Conservation (phyloP, 2,888 invertebrate genomes). For the Stenichneumon culpator region DNA sequence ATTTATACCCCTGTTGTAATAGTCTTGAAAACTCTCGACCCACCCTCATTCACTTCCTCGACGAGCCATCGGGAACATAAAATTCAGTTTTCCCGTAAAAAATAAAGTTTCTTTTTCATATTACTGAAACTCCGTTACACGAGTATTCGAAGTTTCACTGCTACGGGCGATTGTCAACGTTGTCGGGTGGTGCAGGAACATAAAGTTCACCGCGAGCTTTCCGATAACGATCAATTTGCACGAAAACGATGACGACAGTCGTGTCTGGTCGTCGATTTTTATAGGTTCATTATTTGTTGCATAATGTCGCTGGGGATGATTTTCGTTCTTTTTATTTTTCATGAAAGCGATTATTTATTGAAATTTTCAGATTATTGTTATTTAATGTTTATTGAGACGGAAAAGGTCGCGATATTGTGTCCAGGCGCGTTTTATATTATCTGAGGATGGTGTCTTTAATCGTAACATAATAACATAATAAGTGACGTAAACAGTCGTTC, state of each 20-base stretch:
- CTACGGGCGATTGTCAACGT: slow-evolving; percentile 54
- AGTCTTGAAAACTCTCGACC: slow-evolving; percentile 18
- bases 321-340: background rate
- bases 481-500: no score
- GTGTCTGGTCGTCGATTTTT: no score
- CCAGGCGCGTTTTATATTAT: background rate
- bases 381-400: background rate
- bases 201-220: slow-evolving; percentile 31
- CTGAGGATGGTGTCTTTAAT: no score
- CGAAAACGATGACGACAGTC: no score
- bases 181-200: slow-evolving; percentile 18
- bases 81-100: slow-evolving; percentile 51
- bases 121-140: slow-evolving; percentile 40
- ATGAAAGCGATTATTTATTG: background rate
- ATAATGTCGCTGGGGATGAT: background rate
- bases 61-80: slow-evolving; percentile 45
- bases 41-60: slow-evolving; percentile 12
- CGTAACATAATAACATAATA: no score
- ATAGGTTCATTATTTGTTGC: no score
- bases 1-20: background rate
- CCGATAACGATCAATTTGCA: no score
- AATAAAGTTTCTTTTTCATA: slow-evolving; percentile 46
- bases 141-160: slow-evolving; percentile 54
- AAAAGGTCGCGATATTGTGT: background rate
- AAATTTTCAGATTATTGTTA: background rate